Evolutionary conservation across 2,797 vertebrate species (phyloP).

Genomic region (Acanthurus tractus): DNA sequence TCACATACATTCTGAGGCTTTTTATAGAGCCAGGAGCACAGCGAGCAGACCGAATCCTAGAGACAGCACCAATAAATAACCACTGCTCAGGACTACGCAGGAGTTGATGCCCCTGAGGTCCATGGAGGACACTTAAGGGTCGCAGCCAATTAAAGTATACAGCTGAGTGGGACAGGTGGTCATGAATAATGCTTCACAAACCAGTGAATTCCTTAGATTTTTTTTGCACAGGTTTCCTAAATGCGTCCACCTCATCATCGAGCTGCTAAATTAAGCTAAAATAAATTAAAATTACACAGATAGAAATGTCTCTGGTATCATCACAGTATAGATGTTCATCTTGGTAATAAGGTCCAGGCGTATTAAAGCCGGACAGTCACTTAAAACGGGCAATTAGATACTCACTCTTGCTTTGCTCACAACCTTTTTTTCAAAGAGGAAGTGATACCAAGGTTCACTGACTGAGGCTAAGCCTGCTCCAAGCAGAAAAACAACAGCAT

Average conservation of each 20-base stretch:
- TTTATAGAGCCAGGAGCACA: conserved; percentile 39
- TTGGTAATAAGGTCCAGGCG: not conserved
- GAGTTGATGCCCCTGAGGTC: conserved; percentile 37
- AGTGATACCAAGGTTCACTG: conserved; percentile 1
- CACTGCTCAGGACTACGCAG: conserved; percentile 40
- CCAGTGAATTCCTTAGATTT: not conserved
- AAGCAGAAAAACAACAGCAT: not conserved
- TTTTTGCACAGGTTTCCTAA: conserved; percentile 30
- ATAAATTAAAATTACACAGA: not conserved
- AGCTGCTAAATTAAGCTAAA: conserved; percentile 11
- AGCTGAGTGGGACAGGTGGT: conserved; percentile 63
- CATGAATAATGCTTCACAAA: conserved; percentile 60
- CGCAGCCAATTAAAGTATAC: conserved; percentile 57
- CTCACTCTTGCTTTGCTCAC: not conserved
- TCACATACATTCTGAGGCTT: conserved; percentile 54
- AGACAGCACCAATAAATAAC: conserved; percentile 71
- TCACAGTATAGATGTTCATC: not conserved
- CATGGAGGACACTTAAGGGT: conserved; percentile 59
- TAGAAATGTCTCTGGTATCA: not conserved
- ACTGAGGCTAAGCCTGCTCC: not conserved
- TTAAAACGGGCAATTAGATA: conserved; percentile 3
- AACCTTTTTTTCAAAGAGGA: not conserved
- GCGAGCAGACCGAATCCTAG: conserved; percentile 36
- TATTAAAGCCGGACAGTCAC: not conserved
- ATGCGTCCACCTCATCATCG: conserved; percentile 24